Percentiles rank a stretch among this genome's conserved stretches.
Evolutionary conservation across 2,113 vertebrate species (phyloP).

Genomic region (Leptobrachium ailaonicum): DNA sequence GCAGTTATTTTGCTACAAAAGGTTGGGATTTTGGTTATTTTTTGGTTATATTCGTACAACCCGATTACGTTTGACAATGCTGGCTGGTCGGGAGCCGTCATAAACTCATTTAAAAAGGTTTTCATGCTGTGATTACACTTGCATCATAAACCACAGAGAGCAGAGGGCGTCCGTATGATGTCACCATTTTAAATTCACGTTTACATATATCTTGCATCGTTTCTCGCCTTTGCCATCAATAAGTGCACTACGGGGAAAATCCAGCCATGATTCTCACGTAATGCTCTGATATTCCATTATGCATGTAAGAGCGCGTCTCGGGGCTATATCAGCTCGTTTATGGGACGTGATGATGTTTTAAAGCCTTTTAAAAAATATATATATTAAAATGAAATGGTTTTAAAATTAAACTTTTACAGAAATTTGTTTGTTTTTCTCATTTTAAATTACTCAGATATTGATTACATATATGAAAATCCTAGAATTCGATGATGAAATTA

Average conservation of each 20-base stretch:
- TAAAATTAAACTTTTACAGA: too few species aligned
- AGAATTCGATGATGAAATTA: too few species aligned
- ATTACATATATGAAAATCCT: too few species aligned
- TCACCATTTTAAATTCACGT: constrained; percentile 18
- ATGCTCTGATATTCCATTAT: constrained; percentile 7
- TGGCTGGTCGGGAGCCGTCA: neutral
- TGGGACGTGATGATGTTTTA: too few species aligned
- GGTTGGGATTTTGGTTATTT: too few species aligned
- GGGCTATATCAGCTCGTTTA: neutral
- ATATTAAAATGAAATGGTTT: too few species aligned
- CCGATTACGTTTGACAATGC: neutral
- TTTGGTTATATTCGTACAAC: too few species aligned
- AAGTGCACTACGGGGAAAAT: constrained; percentile 20
- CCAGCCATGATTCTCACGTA: neutral
- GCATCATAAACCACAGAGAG: constrained; percentile 17
- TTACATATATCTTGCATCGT: constrained; percentile 31
- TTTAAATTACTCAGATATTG: too few species aligned
- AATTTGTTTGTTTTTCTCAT: too few species aligned
- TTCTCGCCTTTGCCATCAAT: constrained; percentile 11
- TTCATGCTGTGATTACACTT: neutral
- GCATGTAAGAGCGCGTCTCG: neutral
- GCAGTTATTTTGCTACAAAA: too few species aligned
- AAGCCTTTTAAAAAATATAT: too few species aligned
- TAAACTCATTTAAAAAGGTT: neutral
- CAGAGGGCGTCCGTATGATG: constrained; percentile 1